Evolutionary conservation across 2,797 vertebrate genomes (phyloP).

Genomic region (Rhadinocentrus ornatus): DNA sequence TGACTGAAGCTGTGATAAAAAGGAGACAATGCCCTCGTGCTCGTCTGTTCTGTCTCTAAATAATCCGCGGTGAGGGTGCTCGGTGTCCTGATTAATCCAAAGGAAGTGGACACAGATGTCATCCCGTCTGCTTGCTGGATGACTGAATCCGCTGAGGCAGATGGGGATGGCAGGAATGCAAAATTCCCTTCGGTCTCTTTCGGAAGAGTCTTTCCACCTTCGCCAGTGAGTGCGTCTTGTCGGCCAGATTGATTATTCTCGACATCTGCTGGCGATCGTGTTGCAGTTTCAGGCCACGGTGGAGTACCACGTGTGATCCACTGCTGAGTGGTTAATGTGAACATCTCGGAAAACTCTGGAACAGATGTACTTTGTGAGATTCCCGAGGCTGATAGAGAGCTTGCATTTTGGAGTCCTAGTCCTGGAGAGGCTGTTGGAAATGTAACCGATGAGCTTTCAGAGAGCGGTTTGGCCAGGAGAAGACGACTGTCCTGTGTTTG

Average conservation of each 20-base stretch:
- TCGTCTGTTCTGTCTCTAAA: slow-evolving; percentile 30
- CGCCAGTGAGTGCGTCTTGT: slow-evolving; percentile 20
- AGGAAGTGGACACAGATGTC: slow-evolving; percentile 35
- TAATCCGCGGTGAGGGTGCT: slow-evolving; percentile 18
- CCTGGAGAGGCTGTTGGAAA: slow-evolving; percentile 52
- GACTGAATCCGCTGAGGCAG: slow-evolving; percentile 33
- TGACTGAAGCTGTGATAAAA: slow-evolving; percentile 42
- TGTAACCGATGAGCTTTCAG: slow-evolving; percentile 34
- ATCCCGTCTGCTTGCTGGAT: slow-evolving; percentile 22
- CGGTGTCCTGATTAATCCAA: slow-evolving; percentile 1
- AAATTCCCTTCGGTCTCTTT: slow-evolving; percentile 32
- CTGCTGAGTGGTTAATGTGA: slow-evolving; percentile 40
- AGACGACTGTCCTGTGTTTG: slow-evolving; percentile 35
- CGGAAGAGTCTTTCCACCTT: slow-evolving; percentile 20
- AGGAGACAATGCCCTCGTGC: slow-evolving; percentile 38
- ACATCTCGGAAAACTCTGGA: slow-evolving; percentile 1
- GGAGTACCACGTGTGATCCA: slow-evolving; percentile 41
- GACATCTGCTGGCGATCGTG: slow-evolving; percentile 37
- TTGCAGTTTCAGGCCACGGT: slow-evolving; percentile 33
- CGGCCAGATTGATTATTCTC: slow-evolving; percentile 32
- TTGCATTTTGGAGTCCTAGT: slow-evolving; percentile 34
- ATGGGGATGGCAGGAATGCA: slow-evolving; percentile 31
- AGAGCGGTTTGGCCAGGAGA: slow-evolving; percentile 25
- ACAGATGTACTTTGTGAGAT: slow-evolving; percentile 28
- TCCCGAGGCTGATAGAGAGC: slow-evolving; percentile 23